Evolutionary conservation across 2,113 vertebrate species (phyloP), one percentile per base, ranked within the genome.

Genomic region (Xerus inauris): DNA sequence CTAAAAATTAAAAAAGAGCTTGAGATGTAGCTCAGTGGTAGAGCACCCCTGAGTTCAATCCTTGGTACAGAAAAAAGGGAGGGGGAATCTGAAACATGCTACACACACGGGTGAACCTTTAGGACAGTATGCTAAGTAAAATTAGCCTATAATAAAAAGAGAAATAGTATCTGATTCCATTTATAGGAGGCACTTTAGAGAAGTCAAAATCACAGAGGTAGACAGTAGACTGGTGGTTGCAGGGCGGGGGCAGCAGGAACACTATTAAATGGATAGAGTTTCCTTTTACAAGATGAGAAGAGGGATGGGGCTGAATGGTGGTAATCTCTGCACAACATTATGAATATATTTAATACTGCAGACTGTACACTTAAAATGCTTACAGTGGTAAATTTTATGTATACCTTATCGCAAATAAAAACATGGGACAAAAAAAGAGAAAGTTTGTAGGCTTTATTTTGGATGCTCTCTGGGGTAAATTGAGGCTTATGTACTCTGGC

Each of bases 381-480:
- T 49, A 64, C 0, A 35, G 9, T 69, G 40, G 22, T 47, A 9
- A n/a, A 87, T 87, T 87, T 51, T 69, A 49, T 51, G 47, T 45
- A 57, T 57, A 57, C 71, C 59, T 80, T 71, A 30, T 28, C 26
- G 24, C 32, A 59, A 59, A n/a, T 45, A 22, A 59, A 57, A 59
- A 35, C 6, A 87, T 8, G 24, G 22, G 11, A 11, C 38, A 20
- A 12, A 38, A 75, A 47, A n/a, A 73, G 59, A 64, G 38, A 45
- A 84, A 90, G 16, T 76, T 17, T 22, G 22, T 65, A 16, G 45
- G 6, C 51, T 57, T 96, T 91, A 30, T 89, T 93, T 94, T 90
- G 69, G 24, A 57, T 59, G 10, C 24, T n/a, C 84, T 67, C 67
- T 77, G 79, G 59, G 24, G 54, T 80, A 57, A 91, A 8, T 72